phyloP scores from a whole-genome alignment of 1,140 invertebrate species.

The Drosophila pachea region DNA sequence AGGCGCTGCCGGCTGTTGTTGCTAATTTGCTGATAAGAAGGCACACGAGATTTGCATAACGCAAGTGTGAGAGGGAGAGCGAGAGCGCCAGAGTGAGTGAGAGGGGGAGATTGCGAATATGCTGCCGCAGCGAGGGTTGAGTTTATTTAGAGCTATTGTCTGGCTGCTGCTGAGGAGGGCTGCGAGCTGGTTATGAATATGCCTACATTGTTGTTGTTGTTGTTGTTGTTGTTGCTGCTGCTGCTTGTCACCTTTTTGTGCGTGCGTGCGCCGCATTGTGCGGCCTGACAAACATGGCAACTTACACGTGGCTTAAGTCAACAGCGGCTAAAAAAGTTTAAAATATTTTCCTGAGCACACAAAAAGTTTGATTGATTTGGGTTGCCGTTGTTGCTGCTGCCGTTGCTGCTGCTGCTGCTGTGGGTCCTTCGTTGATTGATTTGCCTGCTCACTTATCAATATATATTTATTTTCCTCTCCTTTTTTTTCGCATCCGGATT shows the following conservation, averaged over 20 bases:
- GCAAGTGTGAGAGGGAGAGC: slow-evolving; percentile 13
- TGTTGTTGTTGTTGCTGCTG: slow-evolving; percentile 19
- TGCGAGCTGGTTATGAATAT: slow-evolving; percentile 23
- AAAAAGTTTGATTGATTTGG: slow-evolving; percentile 74
- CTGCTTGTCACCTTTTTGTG: slow-evolving; percentile 52
- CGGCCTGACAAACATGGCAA: slow-evolving; percentile 42
- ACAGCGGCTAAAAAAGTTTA: slow-evolving; percentile 46
- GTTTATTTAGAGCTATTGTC: slow-evolving; percentile 9
- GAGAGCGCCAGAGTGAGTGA: not conserved
- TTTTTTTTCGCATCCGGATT: slow-evolving; percentile 59
- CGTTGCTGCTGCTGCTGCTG: slow-evolving; percentile 37
- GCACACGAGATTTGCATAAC: slow-evolving; percentile 41
- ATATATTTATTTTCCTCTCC: not conserved
- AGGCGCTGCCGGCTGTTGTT: slow-evolving; percentile 18
- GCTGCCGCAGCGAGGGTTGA: slow-evolving; percentile 11
- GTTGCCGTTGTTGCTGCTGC: too few relatives aligned
- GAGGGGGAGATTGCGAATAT: slow-evolving; percentile 21
- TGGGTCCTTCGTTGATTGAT: slow-evolving; percentile 61
- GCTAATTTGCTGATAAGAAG: slow-evolving; percentile 51
- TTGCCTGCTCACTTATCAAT: slow-evolving; percentile 29
- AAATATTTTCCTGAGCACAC: slow-evolving; percentile 58
- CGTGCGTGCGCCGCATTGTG: slow-evolving; percentile 33
- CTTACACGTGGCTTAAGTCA: slow-evolving; percentile 64
- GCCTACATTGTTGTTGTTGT: slow-evolving; percentile 7
- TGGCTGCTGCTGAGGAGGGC: slow-evolving; percentile 3